Evolutionary conservation across 2,888 invertebrate species (phyloP).

Genomic region (Acanthacorydalis orientalis): DNA sequence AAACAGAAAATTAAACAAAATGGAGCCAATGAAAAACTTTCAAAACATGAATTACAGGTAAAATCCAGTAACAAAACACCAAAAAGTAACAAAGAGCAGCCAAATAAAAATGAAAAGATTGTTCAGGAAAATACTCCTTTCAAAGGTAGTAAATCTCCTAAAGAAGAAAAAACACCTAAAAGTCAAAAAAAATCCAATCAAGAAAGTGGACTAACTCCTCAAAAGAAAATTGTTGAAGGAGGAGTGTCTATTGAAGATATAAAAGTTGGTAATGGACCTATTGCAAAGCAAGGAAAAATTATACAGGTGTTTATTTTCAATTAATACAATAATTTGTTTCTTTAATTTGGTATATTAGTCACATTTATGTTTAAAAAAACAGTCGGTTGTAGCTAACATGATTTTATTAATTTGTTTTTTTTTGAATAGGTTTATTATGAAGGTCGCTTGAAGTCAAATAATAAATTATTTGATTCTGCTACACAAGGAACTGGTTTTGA

Average conservation of each 20-base stretch:
- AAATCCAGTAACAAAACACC: conserved; percentile 12
- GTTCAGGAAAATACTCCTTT: conserved; percentile 6
- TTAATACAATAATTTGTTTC: neutral
- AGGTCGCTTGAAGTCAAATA: conserved; percentile 65
- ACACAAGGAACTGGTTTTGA: conserved; percentile 66
- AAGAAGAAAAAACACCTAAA: conserved; percentile 2
- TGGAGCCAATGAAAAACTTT: conserved; percentile 17
- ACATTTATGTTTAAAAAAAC: neutral
- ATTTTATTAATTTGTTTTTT: conserved; percentile 11
- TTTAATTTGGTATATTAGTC: neutral
- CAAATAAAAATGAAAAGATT: conserved; percentile 11
- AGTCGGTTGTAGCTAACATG: no score
- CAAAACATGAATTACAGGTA: conserved; percentile 8
- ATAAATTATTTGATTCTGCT: conserved; percentile 72
- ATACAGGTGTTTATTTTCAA: conserved; percentile 27
- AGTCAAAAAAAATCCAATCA: neutral
- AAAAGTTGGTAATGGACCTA: conserved; percentile 59
- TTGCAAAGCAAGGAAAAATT: conserved; percentile 62
- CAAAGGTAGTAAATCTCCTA: conserved; percentile 4
- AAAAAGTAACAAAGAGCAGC: conserved; percentile 12
- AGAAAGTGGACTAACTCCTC: conserved; percentile 4
- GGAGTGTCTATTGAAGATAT: conserved; percentile 70
- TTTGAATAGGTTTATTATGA: conserved; percentile 58
- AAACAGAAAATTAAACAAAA: conserved; percentile 10
- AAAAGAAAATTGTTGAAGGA: conserved; percentile 46